Base-by-base conservation (phyloP, 2,797 vertebrate species). In the Hozukius guyotensis region DNA sequence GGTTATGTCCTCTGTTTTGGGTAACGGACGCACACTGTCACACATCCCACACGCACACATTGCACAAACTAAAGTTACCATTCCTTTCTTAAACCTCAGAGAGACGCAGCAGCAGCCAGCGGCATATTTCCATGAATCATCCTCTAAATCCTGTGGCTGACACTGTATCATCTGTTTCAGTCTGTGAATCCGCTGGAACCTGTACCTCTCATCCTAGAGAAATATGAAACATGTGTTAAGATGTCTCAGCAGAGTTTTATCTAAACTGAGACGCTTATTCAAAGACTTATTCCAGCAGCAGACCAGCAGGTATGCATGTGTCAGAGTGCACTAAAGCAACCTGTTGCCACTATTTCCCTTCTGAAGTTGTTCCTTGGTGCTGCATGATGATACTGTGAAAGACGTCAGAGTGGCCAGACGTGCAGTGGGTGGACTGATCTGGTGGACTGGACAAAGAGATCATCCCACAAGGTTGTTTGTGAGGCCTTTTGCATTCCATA, bases 1-100 rank as follows among this genome's bases (percentile, higher is more conserved):
- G 77, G 78, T 78, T 83, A 67, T 60, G 22, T n/a, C 55, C 24
- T 62, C 77, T 82, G 57, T 80, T 77, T 75, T 52, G 55, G 14
- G 63, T 53, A 24, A 42, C 53, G 24, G 1, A 32, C 46, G 38
- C 66, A 57, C 62, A 67, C 4, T 29, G 29, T 16, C 55, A 22
- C 65, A 46, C 27, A 67, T 25, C 18, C 11, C 71, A 73, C 56
- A 63, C 11, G 63, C 78, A 63, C 46, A 36, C 31, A 67, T 49
- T 46, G 38, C 29, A 22, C 10, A 5, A 72, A 77, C 70, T 78
- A 70, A 75, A 77, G 82, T 74, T 84, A 81, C 69, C 31, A 20
- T 77, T 75, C 70, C 64, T 66, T 61, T 76, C 63, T 72, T 77
- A 67, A 77, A 77, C 22, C 74, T 57, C 63, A 60, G 24, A 61